Percentiles rank a stretch among this genome's conserved stretches.
phyloP scores from a whole-genome alignment of 2,113 vertebrate species.

The Dicerorhinus sumatrensis region DNA sequence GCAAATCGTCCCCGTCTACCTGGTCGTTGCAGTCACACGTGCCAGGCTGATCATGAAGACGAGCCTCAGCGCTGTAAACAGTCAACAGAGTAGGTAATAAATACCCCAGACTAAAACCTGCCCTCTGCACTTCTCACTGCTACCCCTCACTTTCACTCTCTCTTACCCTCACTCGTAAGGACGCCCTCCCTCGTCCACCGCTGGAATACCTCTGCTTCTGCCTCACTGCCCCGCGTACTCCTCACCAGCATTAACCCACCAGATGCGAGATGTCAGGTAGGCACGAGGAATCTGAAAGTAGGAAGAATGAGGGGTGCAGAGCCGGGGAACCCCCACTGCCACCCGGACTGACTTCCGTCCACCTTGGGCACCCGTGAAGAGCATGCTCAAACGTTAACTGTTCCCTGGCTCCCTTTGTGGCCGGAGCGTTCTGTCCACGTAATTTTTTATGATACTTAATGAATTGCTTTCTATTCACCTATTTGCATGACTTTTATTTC shows the following conservation, averaged over 20 bases:
- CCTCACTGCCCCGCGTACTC: background rate
- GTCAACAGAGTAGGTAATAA: background rate
- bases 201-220: background rate
- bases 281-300: background rate
- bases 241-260: background rate
- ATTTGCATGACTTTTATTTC: background rate
- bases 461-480: background rate
- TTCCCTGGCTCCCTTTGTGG: background rate
- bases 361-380: background rate
- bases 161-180: background rate
- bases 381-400: background rate
- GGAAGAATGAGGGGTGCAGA: rapidly evolving
- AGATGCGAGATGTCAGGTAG: background rate
- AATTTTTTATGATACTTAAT: background rate
- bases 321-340: rapidly evolving
- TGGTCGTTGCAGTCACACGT: background rate
- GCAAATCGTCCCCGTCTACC: background rate
- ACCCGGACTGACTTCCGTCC: background rate
- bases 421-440: background rate
- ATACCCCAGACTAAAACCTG: background rate
- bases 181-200: rapidly evolving
- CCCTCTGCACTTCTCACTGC: background rate
- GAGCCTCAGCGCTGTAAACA: background rate
- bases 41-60: background rate
- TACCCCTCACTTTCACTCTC: background rate